Evolutionary conservation across 2,113 vertebrate genomes (phyloP).

Genomic region (Poecilia latipinna): DNA sequence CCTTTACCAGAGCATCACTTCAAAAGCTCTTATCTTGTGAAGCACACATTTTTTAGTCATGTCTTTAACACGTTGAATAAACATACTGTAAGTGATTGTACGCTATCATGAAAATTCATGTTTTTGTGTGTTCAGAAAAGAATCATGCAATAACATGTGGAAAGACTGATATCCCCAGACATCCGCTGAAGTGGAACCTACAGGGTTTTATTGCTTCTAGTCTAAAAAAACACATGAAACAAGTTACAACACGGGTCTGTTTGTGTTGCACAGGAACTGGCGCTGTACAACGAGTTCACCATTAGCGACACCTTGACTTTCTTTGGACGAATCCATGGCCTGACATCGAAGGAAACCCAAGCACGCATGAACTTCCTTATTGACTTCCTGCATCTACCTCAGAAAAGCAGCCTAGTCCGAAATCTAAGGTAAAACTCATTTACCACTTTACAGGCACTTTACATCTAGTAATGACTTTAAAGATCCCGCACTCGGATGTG

Average conservation of each 20-base stretch:
- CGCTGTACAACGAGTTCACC: conserved; percentile 83
- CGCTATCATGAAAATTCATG: no score
- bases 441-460: not conserved
- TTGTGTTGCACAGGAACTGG: conserved; percentile 74
- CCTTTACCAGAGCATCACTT: no score
- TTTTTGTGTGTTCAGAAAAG: no score
- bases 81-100: no score
- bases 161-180: no score
- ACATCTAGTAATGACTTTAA: not conserved
- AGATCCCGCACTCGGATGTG: not conserved
- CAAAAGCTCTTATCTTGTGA: no score
- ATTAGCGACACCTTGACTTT: conserved; percentile 81
- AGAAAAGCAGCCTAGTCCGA: conserved; percentile 77
- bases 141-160: no score
- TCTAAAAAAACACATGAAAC: not conserved
- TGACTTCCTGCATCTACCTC: conserved; percentile 81
- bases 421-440: conserved; percentile 76
- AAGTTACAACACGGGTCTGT: not conserved
- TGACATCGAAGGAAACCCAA: conserved; percentile 75
- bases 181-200: no score
- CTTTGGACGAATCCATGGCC: conserved; percentile 80
- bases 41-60: no score
- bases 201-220: no score
- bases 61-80: no score
- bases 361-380: conserved; percentile 80